phyloP scores from a whole-genome alignment of 2,113 vertebrate genomes.

The Bubo scandiacus region DNA sequence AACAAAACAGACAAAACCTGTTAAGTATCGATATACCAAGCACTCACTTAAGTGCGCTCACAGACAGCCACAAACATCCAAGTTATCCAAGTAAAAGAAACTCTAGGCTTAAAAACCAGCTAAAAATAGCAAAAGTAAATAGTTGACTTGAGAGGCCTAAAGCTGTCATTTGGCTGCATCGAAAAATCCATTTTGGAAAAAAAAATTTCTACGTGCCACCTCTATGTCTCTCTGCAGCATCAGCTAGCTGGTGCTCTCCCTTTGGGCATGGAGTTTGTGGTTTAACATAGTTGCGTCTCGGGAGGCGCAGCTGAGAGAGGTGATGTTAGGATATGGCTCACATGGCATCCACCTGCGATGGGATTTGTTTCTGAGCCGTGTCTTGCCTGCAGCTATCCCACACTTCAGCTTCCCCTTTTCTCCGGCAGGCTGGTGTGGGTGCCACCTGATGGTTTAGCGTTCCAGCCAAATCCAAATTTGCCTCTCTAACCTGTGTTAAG shows the following conservation, averaged over 20 bases:
- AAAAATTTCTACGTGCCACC: background rate
- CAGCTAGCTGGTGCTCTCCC: rapidly evolving
- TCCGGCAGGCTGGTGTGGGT: background rate
- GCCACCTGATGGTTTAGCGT: background rate
- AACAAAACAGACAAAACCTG: background rate
- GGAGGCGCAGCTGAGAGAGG: background rate
- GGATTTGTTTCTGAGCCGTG: background rate
- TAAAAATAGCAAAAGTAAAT: background rate
- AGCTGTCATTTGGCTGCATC: background rate
- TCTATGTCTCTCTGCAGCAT: background rate
- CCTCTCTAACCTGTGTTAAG: background rate
- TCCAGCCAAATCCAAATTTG: background rate
- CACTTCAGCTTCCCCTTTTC: background rate
- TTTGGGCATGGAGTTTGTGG: rapidly evolving
- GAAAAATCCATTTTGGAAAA: background rate
- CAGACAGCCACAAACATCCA: background rate
- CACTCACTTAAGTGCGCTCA: rapidly evolving
- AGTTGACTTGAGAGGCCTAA: background rate
- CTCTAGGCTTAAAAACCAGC: background rate
- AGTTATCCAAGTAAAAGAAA: background rate
- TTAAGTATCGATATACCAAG: rapidly evolving
- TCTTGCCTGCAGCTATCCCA: background rate
- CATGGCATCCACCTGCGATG: rapidly evolving
- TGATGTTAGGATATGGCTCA: background rate
- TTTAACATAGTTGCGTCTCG: rapidly evolving